These are phyloP conservation scores for Mastomys natalensis DNA, from an alignment of 2,113 vertebrate species.

Conservation along the genomic window DNA sequence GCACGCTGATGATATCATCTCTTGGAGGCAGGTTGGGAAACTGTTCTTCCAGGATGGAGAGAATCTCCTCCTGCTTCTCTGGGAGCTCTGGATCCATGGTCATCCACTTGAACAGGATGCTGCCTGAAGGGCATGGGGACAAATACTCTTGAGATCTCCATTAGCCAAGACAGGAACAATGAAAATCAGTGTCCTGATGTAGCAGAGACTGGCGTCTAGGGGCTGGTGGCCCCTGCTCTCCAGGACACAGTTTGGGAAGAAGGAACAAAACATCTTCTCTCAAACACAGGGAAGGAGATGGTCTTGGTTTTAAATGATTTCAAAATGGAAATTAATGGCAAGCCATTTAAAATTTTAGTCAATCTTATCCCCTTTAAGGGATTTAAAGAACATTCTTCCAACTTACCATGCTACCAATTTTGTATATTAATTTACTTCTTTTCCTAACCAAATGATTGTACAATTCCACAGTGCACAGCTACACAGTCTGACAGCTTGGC, in stretches of 20 bases:
- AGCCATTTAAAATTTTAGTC: background rate
- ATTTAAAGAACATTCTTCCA: background rate
- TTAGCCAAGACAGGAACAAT: background rate
- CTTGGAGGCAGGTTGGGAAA: slow-evolving; percentile 88
- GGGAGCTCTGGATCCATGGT: slow-evolving; percentile 86
- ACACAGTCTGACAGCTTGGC: background rate
- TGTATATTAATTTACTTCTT: background rate
- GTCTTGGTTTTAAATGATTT: slow-evolving; percentile 4
- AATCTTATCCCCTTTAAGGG: background rate
- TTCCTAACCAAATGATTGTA: background rate
- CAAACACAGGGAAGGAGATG: background rate
- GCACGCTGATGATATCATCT: slow-evolving; percentile 85
- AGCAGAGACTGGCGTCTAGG: background rate
- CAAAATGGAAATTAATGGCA: background rate
- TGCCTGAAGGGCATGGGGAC: slow-evolving; percentile 86
- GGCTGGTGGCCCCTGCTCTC: background rate
- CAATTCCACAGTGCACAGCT: background rate
- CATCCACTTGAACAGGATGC: slow-evolving; percentile 89
- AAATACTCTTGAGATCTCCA: slow-evolving; percentile 36
- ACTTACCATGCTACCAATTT: background rate
- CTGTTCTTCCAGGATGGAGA: slow-evolving; percentile 88
- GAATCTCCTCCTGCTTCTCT: slow-evolving; percentile 89
- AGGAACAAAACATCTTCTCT: background rate
- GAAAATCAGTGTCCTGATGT: background rate
- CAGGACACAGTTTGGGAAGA: background rate